Evolutionary conservation across 2,113 vertebrate genomes (phyloP).

Genomic region (Ailuropoda melanoleuca): DNA sequence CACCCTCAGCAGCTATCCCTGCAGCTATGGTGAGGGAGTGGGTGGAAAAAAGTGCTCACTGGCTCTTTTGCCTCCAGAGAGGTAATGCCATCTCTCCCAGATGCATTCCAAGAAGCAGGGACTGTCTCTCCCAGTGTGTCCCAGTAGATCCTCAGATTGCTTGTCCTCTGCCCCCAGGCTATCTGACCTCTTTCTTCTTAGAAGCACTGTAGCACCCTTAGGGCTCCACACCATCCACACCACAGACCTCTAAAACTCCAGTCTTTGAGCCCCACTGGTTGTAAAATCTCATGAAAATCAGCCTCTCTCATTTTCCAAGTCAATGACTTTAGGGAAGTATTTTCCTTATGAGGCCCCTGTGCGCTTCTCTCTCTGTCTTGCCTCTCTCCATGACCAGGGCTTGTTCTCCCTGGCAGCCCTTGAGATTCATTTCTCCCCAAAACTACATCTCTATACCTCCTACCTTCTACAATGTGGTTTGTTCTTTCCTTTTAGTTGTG

Average conservation of each 20-base stretch:
- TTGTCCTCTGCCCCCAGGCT: not conserved
- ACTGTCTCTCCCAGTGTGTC: not conserved
- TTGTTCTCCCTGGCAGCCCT: not conserved
- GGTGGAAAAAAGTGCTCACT: not conserved
- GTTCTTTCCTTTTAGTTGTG: not conserved
- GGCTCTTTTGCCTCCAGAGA: not conserved
- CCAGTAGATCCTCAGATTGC: not conserved
- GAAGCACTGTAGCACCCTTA: not conserved
- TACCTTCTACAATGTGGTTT: not conserved
- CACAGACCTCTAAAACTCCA: not conserved
- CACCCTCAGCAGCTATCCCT: not conserved
- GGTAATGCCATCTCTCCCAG: not conserved
- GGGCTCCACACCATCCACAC: not conserved
- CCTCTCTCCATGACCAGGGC: not conserved
- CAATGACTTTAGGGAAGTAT: too few relatives aligned
- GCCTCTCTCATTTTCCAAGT: too few relatives aligned
- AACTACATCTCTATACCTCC: not conserved
- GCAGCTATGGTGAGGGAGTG: not conserved
- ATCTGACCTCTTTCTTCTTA: not conserved
- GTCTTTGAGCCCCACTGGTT: not conserved
- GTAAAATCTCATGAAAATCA: not conserved
- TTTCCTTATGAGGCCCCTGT: not conserved
- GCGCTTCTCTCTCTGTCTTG: not conserved
- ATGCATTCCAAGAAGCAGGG: not conserved
- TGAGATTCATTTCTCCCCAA: not conserved